Conservation (phyloP, 2,113 vertebrate genomes). For the Perca schrenkii region DNA sequence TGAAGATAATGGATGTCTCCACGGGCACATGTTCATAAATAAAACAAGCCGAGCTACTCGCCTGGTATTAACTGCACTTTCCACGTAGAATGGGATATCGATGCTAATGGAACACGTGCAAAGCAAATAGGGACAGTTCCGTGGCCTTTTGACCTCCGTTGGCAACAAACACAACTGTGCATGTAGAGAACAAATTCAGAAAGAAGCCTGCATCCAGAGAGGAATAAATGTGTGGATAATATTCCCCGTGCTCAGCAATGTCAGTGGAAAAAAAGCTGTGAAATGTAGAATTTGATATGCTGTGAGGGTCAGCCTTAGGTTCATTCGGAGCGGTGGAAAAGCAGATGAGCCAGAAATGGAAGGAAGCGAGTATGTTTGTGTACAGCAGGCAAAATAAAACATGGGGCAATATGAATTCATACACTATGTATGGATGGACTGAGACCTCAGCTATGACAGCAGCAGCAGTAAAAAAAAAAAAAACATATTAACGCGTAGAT, state of each 20-base stretch:
- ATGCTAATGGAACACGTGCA: constrained; percentile 67
- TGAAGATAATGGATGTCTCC: constrained; percentile 70
- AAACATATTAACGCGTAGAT: constrained; percentile 19
- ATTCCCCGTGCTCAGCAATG: constrained; percentile 70
- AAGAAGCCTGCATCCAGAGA: constrained; percentile 36
- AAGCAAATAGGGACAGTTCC: constrained; percentile 48
- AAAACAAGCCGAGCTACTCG: constrained; percentile 61
- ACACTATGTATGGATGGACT: constrained; percentile 26
- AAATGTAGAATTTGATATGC: constrained; percentile 78
- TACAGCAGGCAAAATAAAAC: constrained; percentile 16
- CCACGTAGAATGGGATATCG: constrained; percentile 35
- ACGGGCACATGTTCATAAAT: constrained; percentile 68
- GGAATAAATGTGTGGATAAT: constrained; percentile 70
- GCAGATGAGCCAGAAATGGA: constrained; percentile 61
- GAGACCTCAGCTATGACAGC: constrained; percentile 40
- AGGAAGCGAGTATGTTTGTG: constrained; percentile 42
- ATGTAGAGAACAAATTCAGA: constrained; percentile 39
- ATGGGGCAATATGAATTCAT: constrained; percentile 36
- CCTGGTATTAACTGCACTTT: constrained; percentile 60
- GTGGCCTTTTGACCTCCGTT: constrained; percentile 57
- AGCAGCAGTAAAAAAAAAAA: constrained; percentile 33
- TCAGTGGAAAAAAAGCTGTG: constrained; percentile 53
- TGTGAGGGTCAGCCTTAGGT: constrained; percentile 65
- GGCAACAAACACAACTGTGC: constrained; percentile 43
- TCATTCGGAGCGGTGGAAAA: constrained; percentile 33